A percentile compares a stretch with the other conserved stretches of the same genome.
phyloP scores from a whole-genome alignment of 2,797 vertebrate species.

The Rhinella marina region DNA sequence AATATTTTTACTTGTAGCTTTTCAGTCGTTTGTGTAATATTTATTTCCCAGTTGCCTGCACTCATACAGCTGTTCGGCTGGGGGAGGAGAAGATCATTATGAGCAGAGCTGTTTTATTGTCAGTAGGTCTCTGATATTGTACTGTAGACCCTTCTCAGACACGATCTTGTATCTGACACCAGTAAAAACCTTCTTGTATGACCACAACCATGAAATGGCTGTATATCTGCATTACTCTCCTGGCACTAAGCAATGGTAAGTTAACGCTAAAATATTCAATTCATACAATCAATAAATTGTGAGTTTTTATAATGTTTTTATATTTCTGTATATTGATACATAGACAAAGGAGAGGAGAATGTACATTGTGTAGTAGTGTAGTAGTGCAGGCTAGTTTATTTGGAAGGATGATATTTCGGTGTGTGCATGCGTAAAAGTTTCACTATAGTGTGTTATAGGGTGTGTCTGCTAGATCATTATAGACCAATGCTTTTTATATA shows the following conservation, averaged over 20 bases:
- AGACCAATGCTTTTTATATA: background rate
- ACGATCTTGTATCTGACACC: constrained; percentile 8
- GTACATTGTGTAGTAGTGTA: too few species aligned
- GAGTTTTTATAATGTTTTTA: background rate
- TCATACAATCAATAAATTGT: background rate
- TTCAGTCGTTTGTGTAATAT: background rate
- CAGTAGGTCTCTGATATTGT: constrained; percentile 23
- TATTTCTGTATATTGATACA: background rate
- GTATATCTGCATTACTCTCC: background rate
- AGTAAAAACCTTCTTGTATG: background rate
- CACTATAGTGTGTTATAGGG: background rate
- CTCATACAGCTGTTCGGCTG: constrained; percentile 31
- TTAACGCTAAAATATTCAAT: background rate
- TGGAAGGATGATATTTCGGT: background rate
- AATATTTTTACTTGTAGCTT: background rate
- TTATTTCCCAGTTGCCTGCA: constrained; percentile 3
- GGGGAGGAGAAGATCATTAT: constrained; percentile 56
- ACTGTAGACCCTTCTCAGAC: constrained; percentile 20
- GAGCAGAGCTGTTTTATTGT: constrained; percentile 37
- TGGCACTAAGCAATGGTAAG: constrained; percentile 41
- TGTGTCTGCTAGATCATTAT: background rate
- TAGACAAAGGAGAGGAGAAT: background rate
- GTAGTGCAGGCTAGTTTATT: background rate
- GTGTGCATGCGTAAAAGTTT: background rate
- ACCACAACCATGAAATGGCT: constrained; percentile 27